A percentile compares a stretch with the other conserved stretches of the same genome.
Conservation (phyloP, 1,140 invertebrate genomes). For the Eriosoma lanigerum region DNA sequence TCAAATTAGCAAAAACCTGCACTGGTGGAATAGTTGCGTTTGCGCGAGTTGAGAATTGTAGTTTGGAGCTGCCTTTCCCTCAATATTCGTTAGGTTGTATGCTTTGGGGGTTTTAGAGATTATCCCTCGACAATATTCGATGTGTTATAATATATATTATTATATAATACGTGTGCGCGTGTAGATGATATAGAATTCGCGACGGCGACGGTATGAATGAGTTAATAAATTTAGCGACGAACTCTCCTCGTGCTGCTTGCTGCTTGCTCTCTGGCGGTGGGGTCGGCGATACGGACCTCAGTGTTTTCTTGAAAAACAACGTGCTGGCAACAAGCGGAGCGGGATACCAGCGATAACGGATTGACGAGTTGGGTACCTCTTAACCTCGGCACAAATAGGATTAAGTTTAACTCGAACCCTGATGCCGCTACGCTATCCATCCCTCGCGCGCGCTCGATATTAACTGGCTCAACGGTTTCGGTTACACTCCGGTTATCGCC, state of each 20-base stretch:
- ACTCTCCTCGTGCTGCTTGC: too few species aligned
- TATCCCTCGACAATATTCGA: too few species aligned
- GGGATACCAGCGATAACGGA: not conserved
- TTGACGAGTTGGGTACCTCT: not conserved
- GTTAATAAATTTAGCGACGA: constrained; percentile 50
- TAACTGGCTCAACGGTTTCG: constrained; percentile 50
- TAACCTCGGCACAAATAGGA: constrained; percentile 51
- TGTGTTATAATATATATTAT: too few species aligned
- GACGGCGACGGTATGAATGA: not conserved
- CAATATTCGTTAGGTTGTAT: not conserved
- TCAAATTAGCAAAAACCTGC: constrained; percentile 19
- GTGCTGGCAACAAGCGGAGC: not conserved
- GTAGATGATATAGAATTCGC: not conserved
- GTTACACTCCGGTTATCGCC: constrained; percentile 42
- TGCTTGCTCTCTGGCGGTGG: not conserved
- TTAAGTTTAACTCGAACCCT: constrained; percentile 32
- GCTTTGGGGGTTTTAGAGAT: constrained; percentile 23
- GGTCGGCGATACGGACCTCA: not conserved
- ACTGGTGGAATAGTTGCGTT: not conserved
- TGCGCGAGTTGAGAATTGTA: not conserved
- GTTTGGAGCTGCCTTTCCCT: too few species aligned
- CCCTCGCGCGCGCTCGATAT: not conserved
- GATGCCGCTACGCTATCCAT: too few species aligned
- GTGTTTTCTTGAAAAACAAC: constrained; percentile 46
- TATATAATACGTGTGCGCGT: not conserved